Evolutionary conservation across 2,888 invertebrate species (phyloP), one percentile per base, ranked within the genome.

Genomic region (Antheraea yamamai): DNA sequence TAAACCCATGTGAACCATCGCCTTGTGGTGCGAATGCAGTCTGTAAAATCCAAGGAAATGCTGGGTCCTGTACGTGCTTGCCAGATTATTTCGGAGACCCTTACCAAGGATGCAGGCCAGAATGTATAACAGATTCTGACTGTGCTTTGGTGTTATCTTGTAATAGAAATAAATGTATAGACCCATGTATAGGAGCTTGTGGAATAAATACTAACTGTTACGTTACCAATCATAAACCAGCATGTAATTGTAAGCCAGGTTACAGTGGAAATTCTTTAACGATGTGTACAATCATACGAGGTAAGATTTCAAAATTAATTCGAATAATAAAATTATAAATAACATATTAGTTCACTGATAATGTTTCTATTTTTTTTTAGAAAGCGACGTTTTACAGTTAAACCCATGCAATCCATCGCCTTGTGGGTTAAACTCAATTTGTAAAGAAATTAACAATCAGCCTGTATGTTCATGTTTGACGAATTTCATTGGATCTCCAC

Each of bases 41-140:
- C 80, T 97, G 97, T 87, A 95, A 96, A 87, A 96, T 97, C 84
- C 96, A 96, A 89, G 96, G 96, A 81, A 96, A 95, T 76, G 97
- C 97, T 66, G 97, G 97, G 78, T 96, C 97, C 71, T 97, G 97
- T 85, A 95, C 96, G 80, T 97, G 97, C 86, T 88, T 96, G 76
- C 95, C 96, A 10, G 96, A 96, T 79, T 97, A 97, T 89, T 95
- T 96, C 81, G 97, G 98, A 81, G 97, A 97, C 87, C 97, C 97
- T 66, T 97, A 97, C 84, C 96, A 97, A 92, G 96, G 96, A 76
- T 97, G 97, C 85, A 95, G 96, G 86, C 96, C 96, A 47, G 96
- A 96, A 89, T 97, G 96, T 85, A 91, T 96, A 81, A 91, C 96
- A 71, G 96, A 96, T 88, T 95, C 96, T 55, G 96, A 96, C 85